A percentile compares a stretch with the other conserved stretches of the same genome.
These are phyloP conservation scores for Pteronura brasiliensis DNA, from an alignment of 2,113 vertebrate genomes.

Conservation along the genomic window DNA sequence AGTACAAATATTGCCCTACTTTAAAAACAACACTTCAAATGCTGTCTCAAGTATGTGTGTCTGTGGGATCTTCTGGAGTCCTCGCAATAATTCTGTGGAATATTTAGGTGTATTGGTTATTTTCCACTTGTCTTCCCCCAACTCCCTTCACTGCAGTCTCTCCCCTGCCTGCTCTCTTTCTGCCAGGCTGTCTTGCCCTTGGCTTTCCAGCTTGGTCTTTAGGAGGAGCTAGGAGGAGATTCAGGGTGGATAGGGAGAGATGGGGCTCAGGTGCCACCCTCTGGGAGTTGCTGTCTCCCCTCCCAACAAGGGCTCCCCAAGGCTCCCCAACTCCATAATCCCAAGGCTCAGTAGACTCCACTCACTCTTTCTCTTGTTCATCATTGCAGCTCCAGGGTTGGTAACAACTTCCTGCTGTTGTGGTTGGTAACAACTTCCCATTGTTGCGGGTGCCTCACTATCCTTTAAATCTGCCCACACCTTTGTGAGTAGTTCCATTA, in stretches of 20 bases:
- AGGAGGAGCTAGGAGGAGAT: fast-evolving
- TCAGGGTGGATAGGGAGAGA: fast-evolving
- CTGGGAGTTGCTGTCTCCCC: too few species aligned
- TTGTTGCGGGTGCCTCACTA: fast-evolving
- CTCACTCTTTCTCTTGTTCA: fast-evolving
- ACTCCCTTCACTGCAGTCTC: not conserved
- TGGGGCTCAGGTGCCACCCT: fast-evolving
- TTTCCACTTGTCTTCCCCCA: not conserved
- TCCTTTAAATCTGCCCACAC: not conserved
- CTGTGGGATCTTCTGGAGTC: not conserved
- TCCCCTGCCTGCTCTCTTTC: not conserved
- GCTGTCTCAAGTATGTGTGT: not conserved
- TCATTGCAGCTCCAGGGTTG: too few species aligned
- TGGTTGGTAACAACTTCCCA: not conserved
- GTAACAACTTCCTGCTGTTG: not conserved
- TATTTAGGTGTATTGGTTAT: too few species aligned
- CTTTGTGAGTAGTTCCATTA: not conserved
- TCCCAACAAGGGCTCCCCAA: fast-evolving
- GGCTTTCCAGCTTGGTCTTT: not conserved
- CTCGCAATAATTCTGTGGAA: fast-evolving
- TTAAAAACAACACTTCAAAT: not conserved
- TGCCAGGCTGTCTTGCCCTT: too few species aligned
- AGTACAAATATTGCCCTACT: not conserved
- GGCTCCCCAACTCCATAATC: not conserved
- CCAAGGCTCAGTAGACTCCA: not conserved